phyloP scores from a whole-genome alignment of 2,797 vertebrate species.

The Alfaro cultratus region DNA sequence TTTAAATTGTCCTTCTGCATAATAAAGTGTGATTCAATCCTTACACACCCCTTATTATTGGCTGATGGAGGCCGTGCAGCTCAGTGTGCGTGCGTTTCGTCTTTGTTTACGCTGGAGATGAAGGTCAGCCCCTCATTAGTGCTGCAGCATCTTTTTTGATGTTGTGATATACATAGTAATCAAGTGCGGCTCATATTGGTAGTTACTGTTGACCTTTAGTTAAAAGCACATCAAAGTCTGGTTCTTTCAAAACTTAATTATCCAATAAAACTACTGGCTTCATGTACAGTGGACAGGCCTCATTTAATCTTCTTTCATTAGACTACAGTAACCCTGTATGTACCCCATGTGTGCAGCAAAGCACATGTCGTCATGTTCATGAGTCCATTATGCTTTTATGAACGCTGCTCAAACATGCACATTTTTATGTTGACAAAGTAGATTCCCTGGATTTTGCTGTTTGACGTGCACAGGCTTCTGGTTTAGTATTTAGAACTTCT shows the following conservation, averaged over 20 bases:
- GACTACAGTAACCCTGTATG: conserved; percentile 52
- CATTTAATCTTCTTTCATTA: conserved; percentile 73
- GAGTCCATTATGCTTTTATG: conserved; percentile 39
- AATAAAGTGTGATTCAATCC: conserved; percentile 48
- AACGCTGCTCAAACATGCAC: conserved; percentile 6
- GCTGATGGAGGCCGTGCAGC: conserved; percentile 48
- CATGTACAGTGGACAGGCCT: conserved; percentile 63
- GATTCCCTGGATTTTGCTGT: conserved; percentile 51
- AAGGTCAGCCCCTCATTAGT: conserved; percentile 79
- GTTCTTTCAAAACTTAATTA: conserved; percentile 76
- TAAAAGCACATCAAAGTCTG: conserved; percentile 76
- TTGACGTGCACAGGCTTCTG: conserved; percentile 54
- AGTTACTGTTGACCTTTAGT: conserved; percentile 77
- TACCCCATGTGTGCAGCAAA: conserved; percentile 40
- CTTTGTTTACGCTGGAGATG: conserved; percentile 66
- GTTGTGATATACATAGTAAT: conserved; percentile 79
- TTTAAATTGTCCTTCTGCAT: conserved; percentile 32
- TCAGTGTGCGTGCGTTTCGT: conserved; percentile 53
- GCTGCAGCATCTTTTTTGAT: conserved; percentile 71
- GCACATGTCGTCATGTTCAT: conserved; percentile 36
- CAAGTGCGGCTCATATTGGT: conserved; percentile 60
- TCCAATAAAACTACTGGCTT: conserved; percentile 72
- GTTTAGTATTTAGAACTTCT: conserved; percentile 68
- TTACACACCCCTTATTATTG: conserved; percentile 50
- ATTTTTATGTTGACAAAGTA: conserved; percentile 21